These are phyloP conservation scores for Glandiceps talaboti DNA, from an alignment of 53 echinoderm and acorn worm genomes.

Conservation along the genomic window DNA sequence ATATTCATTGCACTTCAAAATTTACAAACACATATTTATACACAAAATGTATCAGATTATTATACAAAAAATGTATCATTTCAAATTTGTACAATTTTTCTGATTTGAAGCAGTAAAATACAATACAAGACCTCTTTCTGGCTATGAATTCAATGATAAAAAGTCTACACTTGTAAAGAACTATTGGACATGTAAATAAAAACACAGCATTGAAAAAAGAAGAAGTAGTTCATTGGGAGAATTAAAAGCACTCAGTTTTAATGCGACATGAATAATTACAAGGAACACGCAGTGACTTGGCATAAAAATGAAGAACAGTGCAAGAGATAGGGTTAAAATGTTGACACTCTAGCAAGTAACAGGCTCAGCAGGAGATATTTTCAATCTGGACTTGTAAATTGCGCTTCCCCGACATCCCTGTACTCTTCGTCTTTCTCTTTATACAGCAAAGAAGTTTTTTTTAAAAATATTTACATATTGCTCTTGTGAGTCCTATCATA, in stretches of 20 bases:
- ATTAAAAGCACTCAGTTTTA: background rate
- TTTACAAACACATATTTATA: background rate
- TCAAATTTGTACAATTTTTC: background rate
- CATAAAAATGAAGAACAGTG: background rate
- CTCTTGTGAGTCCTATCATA: background rate
- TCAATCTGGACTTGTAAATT: background rate
- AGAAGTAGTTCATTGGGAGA: background rate
- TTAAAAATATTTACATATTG: background rate
- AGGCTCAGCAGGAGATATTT: no score
- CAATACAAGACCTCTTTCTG: no score
- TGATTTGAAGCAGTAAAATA: no score
- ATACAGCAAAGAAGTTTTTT: no score
- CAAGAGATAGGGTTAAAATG: background rate
- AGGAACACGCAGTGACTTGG: no score
- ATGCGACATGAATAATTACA: no score
- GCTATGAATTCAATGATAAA: no score
- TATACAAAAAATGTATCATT: background rate
- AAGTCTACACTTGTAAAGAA: background rate
- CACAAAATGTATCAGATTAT: background rate
- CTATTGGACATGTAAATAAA: background rate
- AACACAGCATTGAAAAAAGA: background rate
- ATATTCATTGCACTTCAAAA: background rate
- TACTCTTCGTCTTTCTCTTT: background rate
- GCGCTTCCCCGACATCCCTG: background rate
- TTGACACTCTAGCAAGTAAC: no score